Percentiles rank a stretch among this genome's conserved stretches.
Evolutionary conservation across 2,797 vertebrate genomes (phyloP).

Genomic region (Lagodon rhomboides): DNA sequence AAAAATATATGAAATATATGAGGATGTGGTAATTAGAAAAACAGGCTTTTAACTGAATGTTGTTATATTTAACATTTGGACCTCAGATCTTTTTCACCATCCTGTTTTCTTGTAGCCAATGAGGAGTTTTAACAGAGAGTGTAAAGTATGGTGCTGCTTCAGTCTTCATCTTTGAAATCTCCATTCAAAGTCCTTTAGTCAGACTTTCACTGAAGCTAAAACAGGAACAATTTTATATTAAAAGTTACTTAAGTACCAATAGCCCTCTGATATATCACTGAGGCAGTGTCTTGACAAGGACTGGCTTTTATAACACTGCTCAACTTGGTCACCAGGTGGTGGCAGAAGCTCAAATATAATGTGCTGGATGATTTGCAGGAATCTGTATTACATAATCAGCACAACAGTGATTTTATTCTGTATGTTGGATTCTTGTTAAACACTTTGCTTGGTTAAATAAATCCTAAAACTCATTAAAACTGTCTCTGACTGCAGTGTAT

Average conservation of each 20-base stretch:
- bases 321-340: constrained; percentile 33
- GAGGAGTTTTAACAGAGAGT: too few species aligned
- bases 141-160: too few species aligned
- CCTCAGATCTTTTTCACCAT: too few species aligned
- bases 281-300: background rate
- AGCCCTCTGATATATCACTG: background rate
- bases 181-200: background rate
- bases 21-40: background rate
- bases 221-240: background rate
- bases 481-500: too few species aligned
- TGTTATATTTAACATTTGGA: background rate
- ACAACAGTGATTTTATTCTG: background rate
- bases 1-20: background rate
- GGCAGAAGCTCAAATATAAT: constrained; percentile 15
- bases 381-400: background rate
- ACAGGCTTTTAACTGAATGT: background rate
- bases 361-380: background rate
- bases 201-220: background rate
- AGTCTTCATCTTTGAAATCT: background rate
- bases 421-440: background rate
- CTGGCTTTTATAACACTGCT: background rate
- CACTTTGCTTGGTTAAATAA: background rate
- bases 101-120: background rate
- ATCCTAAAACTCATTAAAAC: background rate
- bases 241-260: background rate